Conservation (phyloP, 2,113 vertebrate genomes). For the Raphicerus campestris region DNA sequence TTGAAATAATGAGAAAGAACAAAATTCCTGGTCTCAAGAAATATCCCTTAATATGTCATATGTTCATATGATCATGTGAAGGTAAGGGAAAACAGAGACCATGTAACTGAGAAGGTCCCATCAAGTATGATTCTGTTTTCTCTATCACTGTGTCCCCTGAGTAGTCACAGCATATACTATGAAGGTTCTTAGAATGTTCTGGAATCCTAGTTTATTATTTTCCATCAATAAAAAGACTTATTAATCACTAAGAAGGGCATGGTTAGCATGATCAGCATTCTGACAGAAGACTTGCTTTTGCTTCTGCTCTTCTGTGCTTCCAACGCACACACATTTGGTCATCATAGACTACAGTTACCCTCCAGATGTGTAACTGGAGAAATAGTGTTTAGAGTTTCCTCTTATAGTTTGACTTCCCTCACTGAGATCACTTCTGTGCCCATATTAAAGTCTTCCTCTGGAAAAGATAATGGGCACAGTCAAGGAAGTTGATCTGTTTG, state of each 20-base stretch:
- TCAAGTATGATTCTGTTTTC: background rate
- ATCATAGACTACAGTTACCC: background rate
- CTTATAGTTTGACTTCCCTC: background rate
- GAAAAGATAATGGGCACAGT: background rate
- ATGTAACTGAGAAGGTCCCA: background rate
- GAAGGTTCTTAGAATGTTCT: background rate
- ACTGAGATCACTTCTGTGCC: background rate
- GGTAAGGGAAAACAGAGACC: background rate
- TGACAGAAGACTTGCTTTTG: background rate
- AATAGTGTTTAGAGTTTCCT: background rate
- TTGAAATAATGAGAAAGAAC: background rate
- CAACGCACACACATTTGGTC: background rate
- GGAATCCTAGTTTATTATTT: background rate
- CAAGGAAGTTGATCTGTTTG: background rate
- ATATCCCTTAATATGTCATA: background rate
- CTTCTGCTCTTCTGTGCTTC: background rate
- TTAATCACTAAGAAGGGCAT: background rate
- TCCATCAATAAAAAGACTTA: background rate
- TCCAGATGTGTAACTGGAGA: background rate
- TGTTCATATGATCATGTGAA: background rate
- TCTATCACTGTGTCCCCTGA: background rate
- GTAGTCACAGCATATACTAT: background rate
- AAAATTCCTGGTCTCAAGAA: background rate
- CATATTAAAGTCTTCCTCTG: background rate
- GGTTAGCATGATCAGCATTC: background rate